Evolutionary conservation across 2,113 vertebrate species (phyloP).

Genomic region (Aplodontia rufa): DNA sequence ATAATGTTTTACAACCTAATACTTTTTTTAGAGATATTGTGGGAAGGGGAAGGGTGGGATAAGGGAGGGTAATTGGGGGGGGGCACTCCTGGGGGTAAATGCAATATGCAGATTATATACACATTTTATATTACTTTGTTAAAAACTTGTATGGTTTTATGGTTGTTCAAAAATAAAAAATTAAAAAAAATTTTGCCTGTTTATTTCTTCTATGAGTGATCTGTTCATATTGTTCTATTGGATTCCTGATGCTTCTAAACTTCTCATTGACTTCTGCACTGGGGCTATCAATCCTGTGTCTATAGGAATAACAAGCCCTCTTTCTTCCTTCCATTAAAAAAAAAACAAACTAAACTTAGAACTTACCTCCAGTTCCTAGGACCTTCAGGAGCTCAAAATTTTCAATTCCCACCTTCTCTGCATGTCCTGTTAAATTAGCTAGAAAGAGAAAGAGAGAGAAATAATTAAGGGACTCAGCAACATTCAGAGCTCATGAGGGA

Average conservation of each 20-base stretch:
- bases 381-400: constrained; percentile 98
- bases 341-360: constrained; percentile 22
- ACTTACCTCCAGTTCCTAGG: constrained; percentile 97
- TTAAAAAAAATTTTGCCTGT: neutral
- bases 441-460: constrained; percentile 66
- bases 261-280: neutral
- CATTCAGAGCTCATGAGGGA: neutral
- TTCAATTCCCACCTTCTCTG: constrained; percentile 97
- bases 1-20: too few species aligned
- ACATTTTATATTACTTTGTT: too few species aligned
- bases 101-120: too few species aligned
- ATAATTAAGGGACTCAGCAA: constrained; percentile 26
- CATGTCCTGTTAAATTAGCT: constrained; percentile 97
- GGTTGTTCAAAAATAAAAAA: too few species aligned
- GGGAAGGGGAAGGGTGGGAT: too few species aligned
- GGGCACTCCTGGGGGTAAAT: too few species aligned
- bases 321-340: neutral
- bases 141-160: too few species aligned
- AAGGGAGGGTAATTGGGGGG: too few species aligned
- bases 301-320: neutral
- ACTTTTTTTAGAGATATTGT: too few species aligned
- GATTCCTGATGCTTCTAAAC: constrained; percentile 27
- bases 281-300: neutral
- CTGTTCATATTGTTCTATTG: neutral
- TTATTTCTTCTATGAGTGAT: constrained; percentile 20